Conservation (phyloP, 2,888 invertebrate genomes). For the Hyles lineata region DNA sequence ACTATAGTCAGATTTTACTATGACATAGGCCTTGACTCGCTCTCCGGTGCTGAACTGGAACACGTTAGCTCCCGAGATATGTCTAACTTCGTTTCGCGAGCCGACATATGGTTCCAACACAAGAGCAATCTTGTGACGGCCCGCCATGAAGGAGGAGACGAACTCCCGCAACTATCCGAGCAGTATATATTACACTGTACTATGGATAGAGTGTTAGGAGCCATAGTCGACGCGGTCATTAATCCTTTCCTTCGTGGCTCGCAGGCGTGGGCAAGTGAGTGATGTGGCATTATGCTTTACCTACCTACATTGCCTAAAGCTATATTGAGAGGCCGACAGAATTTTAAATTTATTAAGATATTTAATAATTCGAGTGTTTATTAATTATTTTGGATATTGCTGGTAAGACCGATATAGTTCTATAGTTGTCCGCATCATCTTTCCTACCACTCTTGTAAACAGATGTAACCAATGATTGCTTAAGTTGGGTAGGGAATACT, state of each 20-base stretch:
- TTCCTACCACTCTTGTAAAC: constrained; percentile 1
- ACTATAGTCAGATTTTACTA: constrained; percentile 13
- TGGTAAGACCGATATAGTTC: background rate
- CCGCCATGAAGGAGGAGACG: no score
- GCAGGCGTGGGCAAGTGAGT: background rate
- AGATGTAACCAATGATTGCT: background rate
- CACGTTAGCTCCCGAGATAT: background rate
- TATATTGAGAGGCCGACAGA: constrained; percentile 6
- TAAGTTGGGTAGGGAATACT: background rate
- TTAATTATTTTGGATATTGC: background rate
- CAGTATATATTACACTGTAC: no score
- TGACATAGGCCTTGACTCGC: constrained; percentile 27
- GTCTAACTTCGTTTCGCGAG: no score
- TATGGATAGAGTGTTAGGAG: no score
- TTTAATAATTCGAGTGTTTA: constrained; percentile 11
- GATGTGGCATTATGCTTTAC: constrained; percentile 29
- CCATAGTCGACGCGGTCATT: constrained; percentile 7
- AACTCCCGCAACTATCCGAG: no score
- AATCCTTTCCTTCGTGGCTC: background rate
- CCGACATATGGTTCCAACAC: no score
- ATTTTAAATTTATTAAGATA: background rate
- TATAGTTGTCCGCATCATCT: background rate
- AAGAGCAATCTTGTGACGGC: no score
- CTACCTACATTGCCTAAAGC: constrained; percentile 7
- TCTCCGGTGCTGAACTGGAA: constrained; percentile 26